Percentiles rank a stretch among this genome's conserved stretches.
Conservation (phyloP, 2,888 invertebrate genomes). For the Strigamia crassipes region DNA sequence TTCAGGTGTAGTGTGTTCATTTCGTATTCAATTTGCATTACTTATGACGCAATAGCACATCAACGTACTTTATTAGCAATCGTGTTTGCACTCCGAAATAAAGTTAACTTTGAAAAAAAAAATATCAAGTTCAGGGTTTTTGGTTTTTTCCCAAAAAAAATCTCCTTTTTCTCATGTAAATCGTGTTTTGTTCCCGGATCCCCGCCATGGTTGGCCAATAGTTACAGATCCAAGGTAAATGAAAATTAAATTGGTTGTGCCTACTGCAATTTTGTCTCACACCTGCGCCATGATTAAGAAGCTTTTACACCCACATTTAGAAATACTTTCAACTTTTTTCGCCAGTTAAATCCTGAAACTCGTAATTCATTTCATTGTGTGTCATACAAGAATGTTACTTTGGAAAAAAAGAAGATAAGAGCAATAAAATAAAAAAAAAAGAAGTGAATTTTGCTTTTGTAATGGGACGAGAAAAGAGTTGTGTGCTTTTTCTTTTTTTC, state of each 20-base stretch:
- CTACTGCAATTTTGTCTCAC: slow-evolving; percentile 26
- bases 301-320: slow-evolving; percentile 12
- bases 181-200: background rate
- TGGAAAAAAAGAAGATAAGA: background rate
- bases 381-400: slow-evolving; percentile 18
- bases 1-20: background rate
- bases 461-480: background rate
- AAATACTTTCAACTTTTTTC: background rate
- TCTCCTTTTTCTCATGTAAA: background rate
- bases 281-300: slow-evolving; percentile 9
- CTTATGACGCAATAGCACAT: background rate
- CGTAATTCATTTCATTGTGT: slow-evolving; percentile 32
- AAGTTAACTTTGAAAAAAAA: background rate
- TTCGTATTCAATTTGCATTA: slow-evolving; percentile 11
- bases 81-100: slow-evolving; percentile 19
- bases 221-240: slow-evolving; percentile 25
- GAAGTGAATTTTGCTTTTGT: background rate
- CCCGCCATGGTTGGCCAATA: background rate
- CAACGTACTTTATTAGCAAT: background rate
- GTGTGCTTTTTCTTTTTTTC: background rate
- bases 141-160: background rate
- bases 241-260: background rate
- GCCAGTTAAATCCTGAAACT: slow-evolving; percentile 13
- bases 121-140: slow-evolving; percentile 22
- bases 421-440: background rate